phyloP scores from a whole-genome alignment of 1,140 invertebrate species.

The Saccostrea glomerata region DNA sequence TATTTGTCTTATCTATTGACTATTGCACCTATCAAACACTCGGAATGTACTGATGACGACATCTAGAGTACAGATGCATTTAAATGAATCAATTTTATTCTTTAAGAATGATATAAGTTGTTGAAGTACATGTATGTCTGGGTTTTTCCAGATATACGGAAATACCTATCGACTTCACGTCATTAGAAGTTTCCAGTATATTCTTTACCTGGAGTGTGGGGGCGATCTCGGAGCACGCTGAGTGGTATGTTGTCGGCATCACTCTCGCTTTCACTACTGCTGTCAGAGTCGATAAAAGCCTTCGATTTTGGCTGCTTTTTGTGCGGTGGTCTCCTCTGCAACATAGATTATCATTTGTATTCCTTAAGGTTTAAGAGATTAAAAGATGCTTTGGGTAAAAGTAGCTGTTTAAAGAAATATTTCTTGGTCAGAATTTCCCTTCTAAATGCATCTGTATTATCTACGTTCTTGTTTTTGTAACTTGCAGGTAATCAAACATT shows the following conservation, averaged over 20 bases:
- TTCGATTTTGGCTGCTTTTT: constrained; percentile 29
- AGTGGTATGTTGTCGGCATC: constrained; percentile 73
- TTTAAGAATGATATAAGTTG: background rate
- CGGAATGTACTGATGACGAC: background rate
- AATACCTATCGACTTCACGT: constrained; percentile 10
- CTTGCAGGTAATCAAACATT: too few species aligned
- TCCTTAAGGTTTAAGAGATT: too few species aligned
- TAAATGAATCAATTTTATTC: background rate
- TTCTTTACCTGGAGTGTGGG: constrained; percentile 65
- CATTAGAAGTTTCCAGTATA: background rate
- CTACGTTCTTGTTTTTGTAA: too few species aligned
- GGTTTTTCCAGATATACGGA: background rate
- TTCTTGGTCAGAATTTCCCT: too few species aligned
- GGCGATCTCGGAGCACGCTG: constrained; percentile 62
- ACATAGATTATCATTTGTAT: background rate
- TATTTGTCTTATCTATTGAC: background rate
- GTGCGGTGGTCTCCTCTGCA: constrained; percentile 15
- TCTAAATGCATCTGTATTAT: too few species aligned
- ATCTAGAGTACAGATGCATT: background rate
- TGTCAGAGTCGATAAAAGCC: constrained; percentile 6
- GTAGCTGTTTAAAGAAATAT: too few species aligned
- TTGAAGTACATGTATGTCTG: background rate
- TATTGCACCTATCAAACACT: background rate
- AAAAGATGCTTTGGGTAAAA: too few species aligned
- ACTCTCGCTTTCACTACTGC: constrained; percentile 59